Evolutionary conservation across 2,888 invertebrate genomes (phyloP).

Genomic region (Pyrrhia umbra): DNA sequence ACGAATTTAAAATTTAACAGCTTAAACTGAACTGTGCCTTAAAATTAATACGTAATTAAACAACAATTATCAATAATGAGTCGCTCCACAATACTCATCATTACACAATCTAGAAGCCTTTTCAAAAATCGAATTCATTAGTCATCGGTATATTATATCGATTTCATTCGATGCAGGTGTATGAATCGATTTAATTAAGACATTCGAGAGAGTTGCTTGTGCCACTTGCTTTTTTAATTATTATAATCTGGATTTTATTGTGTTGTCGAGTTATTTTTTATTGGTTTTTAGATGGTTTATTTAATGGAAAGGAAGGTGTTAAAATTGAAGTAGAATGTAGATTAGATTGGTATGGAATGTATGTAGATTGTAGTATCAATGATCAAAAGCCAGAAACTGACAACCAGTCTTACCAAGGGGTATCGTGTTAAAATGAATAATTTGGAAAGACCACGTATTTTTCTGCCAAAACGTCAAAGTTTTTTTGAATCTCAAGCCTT

Average conservation of each 20-base stretch:
- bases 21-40: constrained; percentile 15
- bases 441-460: too few relatives aligned
- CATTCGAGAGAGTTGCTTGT: constrained; percentile 28
- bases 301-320: constrained; percentile 26
- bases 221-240: constrained; percentile 40
- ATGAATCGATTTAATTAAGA: constrained; percentile 60
- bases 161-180: constrained; percentile 37
- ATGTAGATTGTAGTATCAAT: too few relatives aligned
- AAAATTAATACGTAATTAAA: constrained; percentile 47
- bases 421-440: too few relatives aligned
- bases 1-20: too few relatives aligned
- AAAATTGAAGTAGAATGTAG: constrained; percentile 12
- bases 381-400: too few relatives aligned
- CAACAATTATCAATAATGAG: constrained; percentile 35
- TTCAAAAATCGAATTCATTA: constrained; percentile 53
- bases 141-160: constrained; percentile 32
- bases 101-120: constrained; percentile 26
- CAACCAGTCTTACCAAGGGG: too few relatives aligned
- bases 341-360: constrained; percentile 3
- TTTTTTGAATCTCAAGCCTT: too few relatives aligned
- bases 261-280: constrained; percentile 38
- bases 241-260: constrained; percentile 36
- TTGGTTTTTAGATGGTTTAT: constrained; percentile 16
- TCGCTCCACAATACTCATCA: constrained; percentile 16
- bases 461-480: too few relatives aligned